Evolutionary conservation across 2,797 vertebrate genomes (phyloP), one percentile per base, ranked within the genome.

Genomic region (Crenichthys baileyi): DNA sequence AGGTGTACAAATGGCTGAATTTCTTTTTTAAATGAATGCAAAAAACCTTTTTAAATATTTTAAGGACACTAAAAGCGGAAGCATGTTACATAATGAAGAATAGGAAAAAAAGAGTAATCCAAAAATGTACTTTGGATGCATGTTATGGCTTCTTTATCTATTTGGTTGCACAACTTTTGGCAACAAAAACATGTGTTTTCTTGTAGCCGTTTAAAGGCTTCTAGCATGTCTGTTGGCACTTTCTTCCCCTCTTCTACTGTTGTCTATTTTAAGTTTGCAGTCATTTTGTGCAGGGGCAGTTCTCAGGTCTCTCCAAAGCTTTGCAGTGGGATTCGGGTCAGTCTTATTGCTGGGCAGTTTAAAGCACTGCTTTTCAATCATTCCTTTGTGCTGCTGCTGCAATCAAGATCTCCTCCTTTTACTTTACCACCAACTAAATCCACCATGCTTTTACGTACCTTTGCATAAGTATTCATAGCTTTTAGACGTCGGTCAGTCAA

Each of bases 221-320:
- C 18, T 24, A 65, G 36, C 48, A 65, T 12, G 29, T 65, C 46
- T 41, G 29, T 11, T 65, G n/a, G 31, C 24, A 44, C 18, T 67
- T 67, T 46, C 55, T 55, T 22, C 2, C 24, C 39, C 9, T 72
- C 11, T 73, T 67, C 36, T 77, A 22, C 36, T 46, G 9, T 39
- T 73, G 26, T 36, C 50, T 70, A 72, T 81, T 73, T 65, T 7
- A 53, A 22, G 44, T 77, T 74, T 74, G 46, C 8, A 70, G 44
- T 73, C 50, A 22, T 73, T 31, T 67, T 26, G 22, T n/a, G 22
- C 46, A 78, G 48, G 18, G 1, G 55, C 41, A 72, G 41, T 26
- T 75, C 56, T 71, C 36, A 22, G 51, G 36, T 75, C 56, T 53
- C 11, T 56, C 15, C 50, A 55, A 65, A 78, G 63, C 51, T 36